Evolutionary conservation across 1,140 invertebrate species (phyloP).

Genomic region (Hycleus cichorii): DNA sequence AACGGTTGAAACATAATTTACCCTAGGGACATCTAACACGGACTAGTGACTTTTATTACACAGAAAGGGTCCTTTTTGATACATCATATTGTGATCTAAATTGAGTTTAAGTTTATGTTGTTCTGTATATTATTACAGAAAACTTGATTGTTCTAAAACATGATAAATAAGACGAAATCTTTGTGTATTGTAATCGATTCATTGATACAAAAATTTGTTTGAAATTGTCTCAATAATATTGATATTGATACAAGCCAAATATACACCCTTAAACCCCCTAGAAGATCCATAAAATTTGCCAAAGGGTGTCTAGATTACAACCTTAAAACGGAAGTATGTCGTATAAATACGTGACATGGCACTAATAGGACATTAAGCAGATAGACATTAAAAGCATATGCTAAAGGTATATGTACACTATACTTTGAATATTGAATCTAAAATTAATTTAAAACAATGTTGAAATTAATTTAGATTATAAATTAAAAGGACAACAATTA

Average conservation of each 20-base stretch:
- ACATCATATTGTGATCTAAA: too few species aligned
- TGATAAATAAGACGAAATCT: too few species aligned
- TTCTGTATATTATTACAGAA: too few species aligned
- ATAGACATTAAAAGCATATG: not conserved
- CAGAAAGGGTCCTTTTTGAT: too few species aligned
- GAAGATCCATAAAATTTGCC: not conserved
- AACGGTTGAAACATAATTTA: conserved; percentile 6
- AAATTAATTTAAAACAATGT: not conserved
- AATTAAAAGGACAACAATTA: too few species aligned
- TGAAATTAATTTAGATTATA: too few species aligned
- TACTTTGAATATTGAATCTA: not conserved
- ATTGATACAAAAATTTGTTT: too few species aligned
- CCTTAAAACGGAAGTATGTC: not conserved
- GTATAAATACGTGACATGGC: conserved; percentile 1
- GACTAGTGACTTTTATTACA: conserved; percentile 1
- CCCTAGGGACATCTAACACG: conserved; percentile 8
- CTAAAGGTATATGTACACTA: not conserved
- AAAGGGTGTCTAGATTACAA: not conserved
- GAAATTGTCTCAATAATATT: too few species aligned
- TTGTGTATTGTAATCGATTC: too few species aligned
- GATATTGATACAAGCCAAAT: too few species aligned
- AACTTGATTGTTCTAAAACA: too few species aligned
- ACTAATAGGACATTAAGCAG: conserved; percentile 1
- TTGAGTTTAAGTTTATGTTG: too few species aligned
- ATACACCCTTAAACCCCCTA: not conserved